These are phyloP conservation scores for Aphis craccivora DNA, from an alignment of 1,140 invertebrate species.

Conservation along the genomic window DNA sequence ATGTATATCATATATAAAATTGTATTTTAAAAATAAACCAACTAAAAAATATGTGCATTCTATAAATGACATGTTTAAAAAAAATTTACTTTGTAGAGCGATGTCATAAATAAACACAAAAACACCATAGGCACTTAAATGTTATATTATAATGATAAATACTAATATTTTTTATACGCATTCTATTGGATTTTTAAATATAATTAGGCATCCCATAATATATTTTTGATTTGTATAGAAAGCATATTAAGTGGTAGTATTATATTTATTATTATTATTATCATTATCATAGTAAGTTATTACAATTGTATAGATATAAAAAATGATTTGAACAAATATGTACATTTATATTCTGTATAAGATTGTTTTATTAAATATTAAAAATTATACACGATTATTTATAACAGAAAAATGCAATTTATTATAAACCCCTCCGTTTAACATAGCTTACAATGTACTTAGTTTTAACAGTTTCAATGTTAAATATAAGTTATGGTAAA, in stretches of 20 bases:
- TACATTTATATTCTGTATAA: not conserved
- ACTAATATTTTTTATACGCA: not conserved
- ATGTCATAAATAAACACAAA: not conserved
- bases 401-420: constrained; percentile 19
- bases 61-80: not conserved
- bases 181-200: not conserved
- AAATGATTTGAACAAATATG: not conserved
- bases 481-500: not conserved
- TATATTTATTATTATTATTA: not conserved
- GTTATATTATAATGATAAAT: not conserved
- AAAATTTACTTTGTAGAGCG: not conserved
- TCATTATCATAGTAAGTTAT: not conserved
- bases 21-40: not conserved
- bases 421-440: not conserved
- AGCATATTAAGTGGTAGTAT: not conserved
- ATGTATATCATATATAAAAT: no score
- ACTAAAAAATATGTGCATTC: not conserved
- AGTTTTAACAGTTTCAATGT: not conserved
- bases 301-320: not conserved
- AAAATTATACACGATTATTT: not conserved
- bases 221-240: not conserved
- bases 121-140: not conserved
- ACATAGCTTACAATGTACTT: not conserved
- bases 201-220: not conserved
- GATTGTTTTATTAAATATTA: not conserved